phyloP scores from a whole-genome alignment of 2,113 vertebrate genomes.

The Archocentrus centrarchus region DNA sequence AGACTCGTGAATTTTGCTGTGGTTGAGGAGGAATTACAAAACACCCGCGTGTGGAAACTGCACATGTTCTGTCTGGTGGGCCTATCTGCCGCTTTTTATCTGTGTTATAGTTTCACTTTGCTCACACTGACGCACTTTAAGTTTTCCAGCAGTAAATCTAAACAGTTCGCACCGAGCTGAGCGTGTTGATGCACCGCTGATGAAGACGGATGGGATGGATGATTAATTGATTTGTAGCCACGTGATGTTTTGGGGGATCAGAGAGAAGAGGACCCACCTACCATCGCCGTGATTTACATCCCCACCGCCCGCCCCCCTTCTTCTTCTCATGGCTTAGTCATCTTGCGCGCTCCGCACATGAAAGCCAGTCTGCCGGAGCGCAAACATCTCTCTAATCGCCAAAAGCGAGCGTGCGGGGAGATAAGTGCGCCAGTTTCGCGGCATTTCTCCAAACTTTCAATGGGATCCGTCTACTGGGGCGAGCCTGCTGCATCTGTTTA shows the following conservation, averaged over 20 bases:
- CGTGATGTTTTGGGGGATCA: constrained; percentile 7
- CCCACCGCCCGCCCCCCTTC: too few species aligned
- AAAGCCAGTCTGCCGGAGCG: background rate
- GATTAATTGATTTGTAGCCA: background rate
- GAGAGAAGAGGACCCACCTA: background rate
- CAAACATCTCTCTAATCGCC: background rate
- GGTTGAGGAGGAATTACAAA: background rate
- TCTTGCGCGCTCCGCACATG: background rate
- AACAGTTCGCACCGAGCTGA: background rate
- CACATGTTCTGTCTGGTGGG: background rate
- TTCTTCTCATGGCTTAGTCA: background rate
- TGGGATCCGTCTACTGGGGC: constrained; percentile 45
- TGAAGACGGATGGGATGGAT: background rate
- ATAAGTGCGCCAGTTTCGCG: constrained; percentile 12
- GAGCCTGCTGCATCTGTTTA: background rate
- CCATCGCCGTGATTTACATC: background rate
- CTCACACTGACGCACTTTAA: background rate
- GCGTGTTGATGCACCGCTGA: background rate
- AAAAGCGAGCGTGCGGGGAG: background rate
- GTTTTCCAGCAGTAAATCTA: background rate
- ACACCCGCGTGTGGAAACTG: background rate
- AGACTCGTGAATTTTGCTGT: background rate
- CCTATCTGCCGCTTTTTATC: background rate
- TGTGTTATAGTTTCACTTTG: constrained; percentile 3
- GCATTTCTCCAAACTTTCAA: constrained; percentile 6